Evolutionary conservation across 2,113 vertebrate genomes (phyloP).

Genomic region (Alligator mississippiensis): DNA sequence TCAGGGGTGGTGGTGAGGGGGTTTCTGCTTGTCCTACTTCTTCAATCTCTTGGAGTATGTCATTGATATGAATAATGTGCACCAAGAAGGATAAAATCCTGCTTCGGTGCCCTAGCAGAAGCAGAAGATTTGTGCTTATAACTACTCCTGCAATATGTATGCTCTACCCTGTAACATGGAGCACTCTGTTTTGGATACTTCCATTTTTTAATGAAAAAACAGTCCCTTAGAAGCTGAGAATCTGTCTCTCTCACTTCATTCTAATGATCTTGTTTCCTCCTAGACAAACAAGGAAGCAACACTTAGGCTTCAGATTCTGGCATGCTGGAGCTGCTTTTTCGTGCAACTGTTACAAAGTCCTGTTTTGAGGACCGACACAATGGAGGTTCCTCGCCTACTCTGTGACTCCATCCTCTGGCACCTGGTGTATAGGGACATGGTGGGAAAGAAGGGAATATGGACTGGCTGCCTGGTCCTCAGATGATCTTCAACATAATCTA

Average conservation of each 20-base stretch:
- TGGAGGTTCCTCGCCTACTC: not conserved
- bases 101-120: not conserved
- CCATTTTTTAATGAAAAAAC: not conserved
- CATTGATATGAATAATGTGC: constrained; percentile 16
- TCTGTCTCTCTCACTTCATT: not conserved
- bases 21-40: constrained; percentile 11
- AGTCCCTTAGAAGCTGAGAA: not conserved
- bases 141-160: not conserved
- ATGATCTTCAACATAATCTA: no score
- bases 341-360: not conserved
- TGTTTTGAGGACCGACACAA: not conserved
- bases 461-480: not conserved
- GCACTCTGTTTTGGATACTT: not conserved
- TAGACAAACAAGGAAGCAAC: not conserved
- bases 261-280: not conserved
- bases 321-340: not conserved
- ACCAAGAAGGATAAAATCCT: constrained; percentile 11
- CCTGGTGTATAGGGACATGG: not conserved
- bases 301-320: not conserved
- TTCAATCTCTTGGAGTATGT: constrained; percentile 14
- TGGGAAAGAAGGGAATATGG: not conserved
- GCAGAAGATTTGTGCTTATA: not conserved
- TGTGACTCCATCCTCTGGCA: not conserved
- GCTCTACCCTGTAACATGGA: not conserved
- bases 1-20: not conserved